A percentile compares a stretch with the other conserved stretches of the same genome.
Conservation (phyloP, 2,888 invertebrate species). For the Leucophenga maculata region DNA sequence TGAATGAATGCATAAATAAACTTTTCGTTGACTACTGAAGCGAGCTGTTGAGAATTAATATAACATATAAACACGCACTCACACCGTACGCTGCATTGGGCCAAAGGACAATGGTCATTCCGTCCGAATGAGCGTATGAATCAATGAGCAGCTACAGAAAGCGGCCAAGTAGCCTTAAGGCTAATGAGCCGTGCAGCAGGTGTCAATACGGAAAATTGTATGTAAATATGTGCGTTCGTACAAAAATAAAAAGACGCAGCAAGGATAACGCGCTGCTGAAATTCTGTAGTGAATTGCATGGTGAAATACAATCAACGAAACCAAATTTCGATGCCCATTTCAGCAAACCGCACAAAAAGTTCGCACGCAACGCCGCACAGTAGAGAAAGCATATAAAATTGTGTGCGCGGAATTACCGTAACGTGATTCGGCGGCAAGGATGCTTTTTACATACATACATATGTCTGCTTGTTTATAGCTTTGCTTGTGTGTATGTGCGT, state of each 20-base stretch:
- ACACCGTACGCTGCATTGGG: neutral
- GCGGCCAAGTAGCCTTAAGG: constrained; percentile 25
- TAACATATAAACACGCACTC: neutral
- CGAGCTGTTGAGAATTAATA: constrained; percentile 9
- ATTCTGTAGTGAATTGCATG: constrained; percentile 11
- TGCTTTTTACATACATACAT: neutral
- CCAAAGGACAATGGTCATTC: constrained; percentile 8
- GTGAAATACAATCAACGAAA: constrained; percentile 57
- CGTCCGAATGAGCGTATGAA: constrained; percentile 39
- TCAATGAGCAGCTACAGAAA: constrained; percentile 51
- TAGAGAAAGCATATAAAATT: neutral
- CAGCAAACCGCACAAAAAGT: constrained; percentile 41
- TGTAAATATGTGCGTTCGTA: neutral
- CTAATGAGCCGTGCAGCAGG: constrained; percentile 50
- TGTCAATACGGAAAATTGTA: constrained; percentile 25
- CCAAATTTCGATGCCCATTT: constrained; percentile 37
- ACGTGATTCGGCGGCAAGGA: neutral
- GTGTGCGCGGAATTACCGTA: too few relatives aligned
- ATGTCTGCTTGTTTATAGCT: constrained; percentile 41
- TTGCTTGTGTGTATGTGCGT: constrained; percentile 44
- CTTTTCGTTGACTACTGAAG: neutral
- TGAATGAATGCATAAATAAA: constrained; percentile 55
- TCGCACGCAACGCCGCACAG: neutral
- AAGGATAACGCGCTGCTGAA: neutral
- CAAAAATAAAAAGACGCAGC: constrained; percentile 16